Percentiles rank a stretch among this genome's conserved stretches.
These are phyloP conservation scores for Matsumurasca onukii DNA, from an alignment of 1,140 invertebrate species.

Conservation along the genomic window DNA sequence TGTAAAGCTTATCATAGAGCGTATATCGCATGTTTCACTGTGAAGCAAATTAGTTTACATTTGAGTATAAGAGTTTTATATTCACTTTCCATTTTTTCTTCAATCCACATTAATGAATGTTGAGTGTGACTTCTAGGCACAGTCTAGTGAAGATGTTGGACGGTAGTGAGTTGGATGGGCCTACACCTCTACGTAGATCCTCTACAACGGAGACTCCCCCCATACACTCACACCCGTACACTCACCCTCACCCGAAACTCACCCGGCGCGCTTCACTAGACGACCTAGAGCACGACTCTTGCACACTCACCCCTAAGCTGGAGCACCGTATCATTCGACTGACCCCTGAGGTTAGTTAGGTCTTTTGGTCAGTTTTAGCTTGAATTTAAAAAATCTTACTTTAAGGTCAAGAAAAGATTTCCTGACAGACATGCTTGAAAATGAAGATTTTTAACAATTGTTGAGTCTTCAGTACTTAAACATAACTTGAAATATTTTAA, in stretches of 20 bases:
- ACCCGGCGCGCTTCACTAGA: conserved; percentile 71
- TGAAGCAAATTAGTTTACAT: too few species aligned
- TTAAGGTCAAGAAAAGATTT: too few species aligned
- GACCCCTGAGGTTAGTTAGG: conserved; percentile 49
- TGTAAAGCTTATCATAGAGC: too few species aligned
- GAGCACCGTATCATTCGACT: conserved; percentile 76
- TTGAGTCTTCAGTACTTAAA: too few species aligned
- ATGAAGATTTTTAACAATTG: neutral
- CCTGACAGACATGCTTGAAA: too few species aligned
- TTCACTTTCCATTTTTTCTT: too few species aligned
- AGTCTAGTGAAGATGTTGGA: conserved; percentile 75
- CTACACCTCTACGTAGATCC: conserved; percentile 59
- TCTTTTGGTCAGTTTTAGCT: neutral
- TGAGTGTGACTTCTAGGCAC: conserved; percentile 61
- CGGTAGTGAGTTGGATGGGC: conserved; percentile 63
- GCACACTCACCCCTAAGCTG: conserved; percentile 69
- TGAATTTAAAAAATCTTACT: too few species aligned
- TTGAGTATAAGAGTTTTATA: too few species aligned
- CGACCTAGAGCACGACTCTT: conserved; percentile 73
- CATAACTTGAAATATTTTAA: too few species aligned
- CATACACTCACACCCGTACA: too few species aligned
- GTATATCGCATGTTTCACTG: too few species aligned
- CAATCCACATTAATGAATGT: too few species aligned
- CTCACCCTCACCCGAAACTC: conserved; percentile 48
- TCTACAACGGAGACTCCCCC: conserved; percentile 40